A percentile compares a stretch with the other conserved stretches of the same genome.
These are phyloP conservation scores for Drusus annulatus DNA, from an alignment of 1,140 invertebrate genomes.

Conservation along the genomic window DNA sequence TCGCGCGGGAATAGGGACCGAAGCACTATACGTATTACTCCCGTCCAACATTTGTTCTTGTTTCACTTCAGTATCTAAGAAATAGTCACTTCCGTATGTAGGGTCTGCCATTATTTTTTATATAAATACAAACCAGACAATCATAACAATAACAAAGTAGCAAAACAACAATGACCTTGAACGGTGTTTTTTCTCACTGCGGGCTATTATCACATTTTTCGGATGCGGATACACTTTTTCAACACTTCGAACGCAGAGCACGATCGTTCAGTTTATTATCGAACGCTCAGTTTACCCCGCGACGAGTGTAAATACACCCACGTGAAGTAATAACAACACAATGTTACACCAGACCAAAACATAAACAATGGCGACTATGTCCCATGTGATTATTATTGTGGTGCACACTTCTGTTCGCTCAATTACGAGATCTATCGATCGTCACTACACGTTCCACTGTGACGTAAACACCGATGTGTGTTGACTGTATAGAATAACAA, in stretches of 20 bases:
- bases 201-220: conserved; percentile 29
- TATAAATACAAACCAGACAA: conserved; percentile 27
- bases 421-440: conserved; percentile 32
- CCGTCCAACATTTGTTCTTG: conserved; percentile 68
- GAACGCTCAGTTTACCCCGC: background rate
- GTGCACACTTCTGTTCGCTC: background rate
- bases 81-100: conserved; percentile 73
- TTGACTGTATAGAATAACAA: conserved; percentile 37
- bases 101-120: conserved; percentile 72
- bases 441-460: conserved; percentile 49
- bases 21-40: conserved; percentile 67
- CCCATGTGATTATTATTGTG: conserved; percentile 39
- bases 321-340: conserved; percentile 42
- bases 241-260: background rate
- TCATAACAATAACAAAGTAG: conserved; percentile 47
- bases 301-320: conserved; percentile 32
- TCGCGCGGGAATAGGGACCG: conserved; percentile 74
- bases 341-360: conserved; percentile 48
- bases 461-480: conserved; percentile 40
- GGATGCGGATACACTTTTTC: background rate
- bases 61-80: conserved; percentile 72
- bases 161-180: conserved; percentile 48
- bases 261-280: background rate
- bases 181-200: conserved; percentile 27
- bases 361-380: conserved; percentile 48